Evolutionary conservation across 2,113 vertebrate genomes (phyloP).

Genomic region (Gopherus evgoodei): DNA sequence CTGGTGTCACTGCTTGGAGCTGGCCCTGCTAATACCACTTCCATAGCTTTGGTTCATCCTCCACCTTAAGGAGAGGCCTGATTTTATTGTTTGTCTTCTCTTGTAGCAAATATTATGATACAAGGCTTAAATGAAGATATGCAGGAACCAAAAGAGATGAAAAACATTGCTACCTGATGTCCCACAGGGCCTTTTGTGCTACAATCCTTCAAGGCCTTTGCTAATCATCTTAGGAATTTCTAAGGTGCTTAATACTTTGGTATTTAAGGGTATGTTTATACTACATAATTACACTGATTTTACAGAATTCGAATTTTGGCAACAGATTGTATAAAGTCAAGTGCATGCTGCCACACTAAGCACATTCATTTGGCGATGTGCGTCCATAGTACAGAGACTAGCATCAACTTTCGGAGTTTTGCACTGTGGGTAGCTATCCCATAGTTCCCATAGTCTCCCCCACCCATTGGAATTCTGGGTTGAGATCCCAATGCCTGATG

Average conservation of each 20-base stretch:
- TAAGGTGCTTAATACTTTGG: not conserved
- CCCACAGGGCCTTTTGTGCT: not conserved
- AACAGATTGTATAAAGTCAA: no score
- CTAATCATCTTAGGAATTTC: not conserved
- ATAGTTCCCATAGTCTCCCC: no score
- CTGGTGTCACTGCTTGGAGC: no score
- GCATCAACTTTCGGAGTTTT: no score
- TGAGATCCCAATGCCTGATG: no score
- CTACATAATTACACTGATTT: no score
- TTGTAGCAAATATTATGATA: conserved; percentile 17
- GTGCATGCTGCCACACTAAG: no score
- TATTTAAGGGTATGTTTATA: not conserved
- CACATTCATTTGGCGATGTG: no score
- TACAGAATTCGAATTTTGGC: no score
- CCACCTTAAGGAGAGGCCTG: conserved; percentile 39
- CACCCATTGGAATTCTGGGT: no score
- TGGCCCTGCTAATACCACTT: not conserved
- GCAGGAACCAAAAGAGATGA: not conserved
- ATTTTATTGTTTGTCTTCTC: conserved; percentile 9
- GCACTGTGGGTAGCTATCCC: no score
- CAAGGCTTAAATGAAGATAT: conserved; percentile 11
- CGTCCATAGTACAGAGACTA: no score
- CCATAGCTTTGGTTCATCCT: conserved; percentile 20
- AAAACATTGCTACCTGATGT: not conserved
- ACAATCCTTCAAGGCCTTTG: not conserved